A percentile compares a stretch with the other conserved stretches of the same genome.
These are phyloP conservation scores for Chelidonichthys spinosus DNA, from an alignment of 2,797 vertebrate species.

Conservation along the genomic window DNA sequence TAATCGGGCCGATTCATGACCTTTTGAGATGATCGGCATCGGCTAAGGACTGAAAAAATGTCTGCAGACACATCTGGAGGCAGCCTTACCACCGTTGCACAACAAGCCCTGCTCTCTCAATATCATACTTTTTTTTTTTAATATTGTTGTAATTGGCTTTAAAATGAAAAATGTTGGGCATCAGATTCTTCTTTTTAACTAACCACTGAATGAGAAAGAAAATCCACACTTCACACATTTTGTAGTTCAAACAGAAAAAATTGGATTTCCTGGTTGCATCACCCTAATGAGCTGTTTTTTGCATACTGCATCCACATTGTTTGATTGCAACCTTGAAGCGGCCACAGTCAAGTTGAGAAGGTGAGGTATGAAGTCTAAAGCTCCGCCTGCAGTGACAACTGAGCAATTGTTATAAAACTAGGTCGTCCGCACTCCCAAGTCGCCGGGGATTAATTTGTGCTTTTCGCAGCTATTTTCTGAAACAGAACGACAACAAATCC, in stretches of 20 bases:
- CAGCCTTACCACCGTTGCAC: no score
- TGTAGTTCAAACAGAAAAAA: not conserved
- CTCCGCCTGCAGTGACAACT: constrained; percentile 61
- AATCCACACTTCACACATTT: not conserved
- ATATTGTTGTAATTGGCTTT: not conserved
- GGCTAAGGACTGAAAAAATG: no score
- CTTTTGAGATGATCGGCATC: no score
- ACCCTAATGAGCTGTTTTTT: constrained; percentile 30
- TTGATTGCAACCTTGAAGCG: constrained; percentile 27
- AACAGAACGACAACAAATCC: constrained; percentile 71
- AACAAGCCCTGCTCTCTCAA: no score
- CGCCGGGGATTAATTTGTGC: constrained; percentile 70
- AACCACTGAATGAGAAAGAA: not conserved
- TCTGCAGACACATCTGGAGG: no score
- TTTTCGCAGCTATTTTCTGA: constrained; percentile 70
- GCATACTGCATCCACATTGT: constrained; percentile 5
- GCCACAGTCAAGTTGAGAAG: constrained; percentile 39
- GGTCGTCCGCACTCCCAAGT: constrained; percentile 63
- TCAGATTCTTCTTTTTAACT: not conserved
- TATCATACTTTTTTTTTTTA: not conserved
- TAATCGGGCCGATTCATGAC: no score
- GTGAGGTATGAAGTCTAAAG: constrained; percentile 44
- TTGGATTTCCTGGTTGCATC: not conserved
- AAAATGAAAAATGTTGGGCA: not conserved
- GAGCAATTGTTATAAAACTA: constrained; percentile 78